Conservation (phyloP, 2,888 invertebrate species). For the Netelia virgata region DNA sequence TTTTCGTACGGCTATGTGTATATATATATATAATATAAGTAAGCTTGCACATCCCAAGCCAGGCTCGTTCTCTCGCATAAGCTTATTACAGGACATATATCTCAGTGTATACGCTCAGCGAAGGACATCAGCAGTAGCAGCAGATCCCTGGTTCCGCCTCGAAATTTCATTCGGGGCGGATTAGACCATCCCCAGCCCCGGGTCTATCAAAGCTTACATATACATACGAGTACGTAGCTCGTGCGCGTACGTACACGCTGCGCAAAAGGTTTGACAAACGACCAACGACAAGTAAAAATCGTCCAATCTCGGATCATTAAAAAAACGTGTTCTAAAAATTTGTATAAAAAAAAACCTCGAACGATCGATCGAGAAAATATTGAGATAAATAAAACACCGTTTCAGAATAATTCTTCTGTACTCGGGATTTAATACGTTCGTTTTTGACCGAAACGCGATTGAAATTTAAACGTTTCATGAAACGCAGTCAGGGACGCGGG, state of each 20-base stretch:
- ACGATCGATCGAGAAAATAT: neutral
- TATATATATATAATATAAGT: neutral
- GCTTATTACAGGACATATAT: constrained; percentile 72
- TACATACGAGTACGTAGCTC: neutral
- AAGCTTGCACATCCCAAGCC: constrained; percentile 42
- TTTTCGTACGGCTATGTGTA: neutral
- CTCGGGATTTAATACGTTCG: no score
- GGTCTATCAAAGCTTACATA: neutral
- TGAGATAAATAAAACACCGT: neutral
- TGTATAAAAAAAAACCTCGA: neutral
- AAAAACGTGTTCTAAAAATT: neutral
- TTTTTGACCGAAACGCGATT: no score
- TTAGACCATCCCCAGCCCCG: constrained; percentile 58
- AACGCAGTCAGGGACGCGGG: no score
- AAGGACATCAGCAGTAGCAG: constrained; percentile 47
- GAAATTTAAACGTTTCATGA: no score
- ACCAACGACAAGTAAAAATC: neutral
- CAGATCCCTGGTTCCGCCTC: constrained; percentile 51
- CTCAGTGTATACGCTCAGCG: constrained; percentile 55
- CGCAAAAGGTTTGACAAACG: neutral
- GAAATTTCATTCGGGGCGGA: constrained; percentile 70
- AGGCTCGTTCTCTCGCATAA: constrained; percentile 63
- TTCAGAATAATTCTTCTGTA: no score
- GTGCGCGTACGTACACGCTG: neutral
- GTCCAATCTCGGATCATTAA: neutral